Conservation (phyloP, 2,113 vertebrate genomes). For the Edolisoma coerulescens region DNA sequence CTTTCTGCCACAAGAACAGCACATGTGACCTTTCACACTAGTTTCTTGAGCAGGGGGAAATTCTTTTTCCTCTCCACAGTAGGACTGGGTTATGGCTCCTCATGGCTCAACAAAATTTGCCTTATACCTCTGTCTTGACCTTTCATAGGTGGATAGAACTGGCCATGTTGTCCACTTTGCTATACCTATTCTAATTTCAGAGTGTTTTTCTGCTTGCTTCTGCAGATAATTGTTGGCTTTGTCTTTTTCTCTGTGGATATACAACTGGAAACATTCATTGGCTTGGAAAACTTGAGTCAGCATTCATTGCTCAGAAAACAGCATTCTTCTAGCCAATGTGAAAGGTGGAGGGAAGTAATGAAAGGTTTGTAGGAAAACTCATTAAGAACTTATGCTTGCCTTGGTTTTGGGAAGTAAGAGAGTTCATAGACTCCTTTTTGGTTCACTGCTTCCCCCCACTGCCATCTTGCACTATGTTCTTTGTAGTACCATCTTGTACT, state of each 20-base stretch:
- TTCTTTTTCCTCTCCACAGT: neutral
- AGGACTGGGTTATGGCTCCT: neutral
- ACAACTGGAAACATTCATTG: neutral
- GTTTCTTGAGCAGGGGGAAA: neutral
- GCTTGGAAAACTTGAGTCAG: neutral
- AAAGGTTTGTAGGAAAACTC: neutral
- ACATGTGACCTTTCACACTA: neutral
- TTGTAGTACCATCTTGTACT: too few relatives aligned
- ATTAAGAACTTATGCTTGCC: neutral
- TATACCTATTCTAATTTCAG: neutral
- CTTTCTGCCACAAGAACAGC: neutral
- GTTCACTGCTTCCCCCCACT: neutral
- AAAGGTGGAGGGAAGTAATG: neutral
- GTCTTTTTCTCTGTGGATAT: neutral
- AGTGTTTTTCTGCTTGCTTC: neutral
- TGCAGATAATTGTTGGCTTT: neutral
- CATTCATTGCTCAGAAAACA: neutral
- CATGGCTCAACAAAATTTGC: neutral
- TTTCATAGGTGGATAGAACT: neutral
- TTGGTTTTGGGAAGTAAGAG: neutral
- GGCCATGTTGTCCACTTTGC: neutral
- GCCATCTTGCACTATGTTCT: neutral
- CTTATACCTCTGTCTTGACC: neutral
- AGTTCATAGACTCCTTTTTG: neutral
- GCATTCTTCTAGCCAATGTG: neutral